A percentile compares a stretch with the other conserved stretches of the same genome.
Conservation (phyloP, 2,888 invertebrate genomes). For the Mythimna vitellina region DNA sequence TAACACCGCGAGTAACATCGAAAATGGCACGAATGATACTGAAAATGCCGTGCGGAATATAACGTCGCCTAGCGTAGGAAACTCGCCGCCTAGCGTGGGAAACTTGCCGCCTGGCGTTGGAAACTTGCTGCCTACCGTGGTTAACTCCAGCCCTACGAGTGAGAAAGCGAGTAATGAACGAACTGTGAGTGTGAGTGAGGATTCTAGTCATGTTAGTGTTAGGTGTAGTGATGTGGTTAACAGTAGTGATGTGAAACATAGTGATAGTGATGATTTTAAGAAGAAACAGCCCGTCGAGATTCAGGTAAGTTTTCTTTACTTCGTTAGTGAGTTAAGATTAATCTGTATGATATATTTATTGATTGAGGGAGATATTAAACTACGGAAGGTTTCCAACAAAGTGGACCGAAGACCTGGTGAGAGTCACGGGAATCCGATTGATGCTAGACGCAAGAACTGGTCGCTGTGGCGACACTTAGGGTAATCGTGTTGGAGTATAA, state of each 20-base stretch:
- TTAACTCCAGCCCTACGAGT: slow-evolving; percentile 11
- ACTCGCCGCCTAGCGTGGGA: slow-evolving; percentile 2
- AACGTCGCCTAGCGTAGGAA: slow-evolving; percentile 2
- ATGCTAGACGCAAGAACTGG: too few relatives aligned
- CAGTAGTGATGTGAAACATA: slow-evolving; percentile 63
- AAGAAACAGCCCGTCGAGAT: slow-evolving; percentile 85
- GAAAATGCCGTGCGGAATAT: slow-evolving; percentile 13
- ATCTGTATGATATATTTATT: too few relatives aligned
- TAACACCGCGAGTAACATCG: slow-evolving; percentile 5
- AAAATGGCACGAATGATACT: background rate
- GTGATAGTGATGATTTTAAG: slow-evolving; percentile 69
- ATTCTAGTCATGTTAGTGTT: slow-evolving; percentile 83
- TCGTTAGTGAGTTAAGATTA: background rate
- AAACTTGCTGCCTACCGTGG: background rate
- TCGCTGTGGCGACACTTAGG: too few relatives aligned
- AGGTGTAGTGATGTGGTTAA: slow-evolving; percentile 68
- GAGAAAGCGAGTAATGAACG: slow-evolving; percentile 39
- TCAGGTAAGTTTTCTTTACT: slow-evolving; percentile 75
- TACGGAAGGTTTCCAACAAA: too few relatives aligned
- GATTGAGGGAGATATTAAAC: too few relatives aligned
- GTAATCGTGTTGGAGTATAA: too few relatives aligned
- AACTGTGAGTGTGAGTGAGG: slow-evolving; percentile 62
- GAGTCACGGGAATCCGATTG: too few relatives aligned
- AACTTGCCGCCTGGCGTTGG: background rate
- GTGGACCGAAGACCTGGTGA: too few relatives aligned